phyloP scores from a whole-genome alignment of 2,797 vertebrate species.

The Fistularia tabacaria region DNA sequence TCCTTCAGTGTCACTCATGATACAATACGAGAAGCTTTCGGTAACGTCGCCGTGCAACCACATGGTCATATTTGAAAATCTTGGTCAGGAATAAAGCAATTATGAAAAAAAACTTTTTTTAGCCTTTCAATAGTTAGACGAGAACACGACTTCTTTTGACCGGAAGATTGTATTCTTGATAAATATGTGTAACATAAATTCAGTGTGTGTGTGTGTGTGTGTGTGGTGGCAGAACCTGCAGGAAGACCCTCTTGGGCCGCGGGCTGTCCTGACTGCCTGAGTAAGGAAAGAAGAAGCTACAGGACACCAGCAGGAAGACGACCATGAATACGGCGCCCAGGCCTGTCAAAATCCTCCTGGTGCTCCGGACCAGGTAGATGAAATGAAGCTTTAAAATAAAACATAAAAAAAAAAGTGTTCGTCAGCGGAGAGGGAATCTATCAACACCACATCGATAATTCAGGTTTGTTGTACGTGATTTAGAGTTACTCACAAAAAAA shows the following conservation, averaged over 20 bases:
- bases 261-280: constrained; percentile 79
- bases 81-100: too few relatives aligned
- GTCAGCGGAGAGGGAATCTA: too few relatives aligned
- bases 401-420: not conserved
- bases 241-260: constrained; percentile 88
- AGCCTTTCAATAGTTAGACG: too few relatives aligned
- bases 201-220: constrained; percentile 2
- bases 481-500: constrained; percentile 85
- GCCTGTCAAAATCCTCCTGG: constrained; percentile 78
- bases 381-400: constrained; percentile 84
- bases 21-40: too few relatives aligned
- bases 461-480: not conserved
- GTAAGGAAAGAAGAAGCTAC: constrained; percentile 90
- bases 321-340: constrained; percentile 77
- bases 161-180: too few relatives aligned
- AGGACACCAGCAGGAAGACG: constrained; percentile 83
- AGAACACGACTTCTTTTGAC: not conserved
- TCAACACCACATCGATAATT: not conserved
- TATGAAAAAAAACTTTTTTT: too few relatives aligned
- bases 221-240: constrained; percentile 79
- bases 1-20: too few relatives aligned
- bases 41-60: too few relatives aligned
- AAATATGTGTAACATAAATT: not conserved
- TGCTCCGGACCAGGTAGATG: constrained; percentile 86
- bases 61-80: too few relatives aligned